Conservation (phyloP, 2,888 invertebrate genomes). For the Rhagophthalmus giganteus region DNA sequence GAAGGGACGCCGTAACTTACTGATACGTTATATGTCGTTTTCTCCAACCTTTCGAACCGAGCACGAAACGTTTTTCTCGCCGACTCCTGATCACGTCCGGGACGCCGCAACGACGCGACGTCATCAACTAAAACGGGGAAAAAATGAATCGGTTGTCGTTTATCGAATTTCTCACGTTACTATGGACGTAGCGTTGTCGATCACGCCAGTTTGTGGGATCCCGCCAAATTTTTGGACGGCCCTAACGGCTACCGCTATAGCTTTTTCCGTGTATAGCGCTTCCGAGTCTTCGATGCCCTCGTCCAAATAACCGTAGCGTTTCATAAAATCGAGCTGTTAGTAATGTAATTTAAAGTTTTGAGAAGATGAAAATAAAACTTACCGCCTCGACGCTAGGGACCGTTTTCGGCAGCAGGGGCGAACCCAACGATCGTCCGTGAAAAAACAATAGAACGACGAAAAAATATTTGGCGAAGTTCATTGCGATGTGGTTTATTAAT, state of each 20-base stretch:
- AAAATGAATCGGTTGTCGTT: conserved; percentile 1
- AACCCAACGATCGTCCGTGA: not conserved
- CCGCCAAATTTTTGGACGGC: conserved; percentile 73
- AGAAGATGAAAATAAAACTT: not conserved
- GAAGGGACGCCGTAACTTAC: too few relatives aligned
- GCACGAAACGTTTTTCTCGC: conserved; percentile 62
- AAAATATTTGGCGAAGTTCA: not conserved
- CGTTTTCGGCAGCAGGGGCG: not conserved
- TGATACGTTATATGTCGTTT: conserved; percentile 69
- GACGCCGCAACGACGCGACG: conserved; percentile 70
- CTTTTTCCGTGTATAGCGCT: conserved; percentile 64
- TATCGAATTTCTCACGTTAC: conserved; percentile 54
- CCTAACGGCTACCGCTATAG: conserved; percentile 65
- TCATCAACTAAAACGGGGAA: conserved; percentile 62
- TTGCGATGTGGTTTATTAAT: not conserved
- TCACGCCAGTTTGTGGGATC: conserved; percentile 66
- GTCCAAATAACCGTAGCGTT: conserved; percentile 70
- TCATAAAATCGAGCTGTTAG: conserved; percentile 71
- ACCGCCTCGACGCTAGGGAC: not conserved
- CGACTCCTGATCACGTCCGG: conserved; percentile 61
- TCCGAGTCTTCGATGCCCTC: conserved; percentile 58
- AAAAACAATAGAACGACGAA: not conserved
- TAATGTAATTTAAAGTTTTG: conserved; percentile 9
- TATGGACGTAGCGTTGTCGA: conserved; percentile 67
- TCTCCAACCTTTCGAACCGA: conserved; percentile 69